Evolutionary conservation across 2,888 invertebrate genomes (phyloP).

Genomic region (Xylota segnis): DNA sequence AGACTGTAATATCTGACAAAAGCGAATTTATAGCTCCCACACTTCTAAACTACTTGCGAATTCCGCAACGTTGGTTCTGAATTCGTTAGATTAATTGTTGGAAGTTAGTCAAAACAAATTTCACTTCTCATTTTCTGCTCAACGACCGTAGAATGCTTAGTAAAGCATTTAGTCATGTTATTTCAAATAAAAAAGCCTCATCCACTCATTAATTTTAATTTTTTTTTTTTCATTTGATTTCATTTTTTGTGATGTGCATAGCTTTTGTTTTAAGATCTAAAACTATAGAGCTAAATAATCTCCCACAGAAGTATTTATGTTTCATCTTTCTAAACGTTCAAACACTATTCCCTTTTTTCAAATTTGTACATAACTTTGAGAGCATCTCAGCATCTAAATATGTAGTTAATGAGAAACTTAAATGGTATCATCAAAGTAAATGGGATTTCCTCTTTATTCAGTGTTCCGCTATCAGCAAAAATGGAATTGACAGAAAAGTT

Average conservation of each 20-base stretch:
- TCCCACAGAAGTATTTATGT: constrained; percentile 10
- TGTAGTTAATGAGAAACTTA: constrained; percentile 21
- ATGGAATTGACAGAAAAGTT: constrained; percentile 19
- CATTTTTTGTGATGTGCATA: too few relatives aligned
- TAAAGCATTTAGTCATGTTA: constrained; percentile 25
- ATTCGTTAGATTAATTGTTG: constrained; percentile 11
- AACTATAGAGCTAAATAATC: constrained; percentile 1
- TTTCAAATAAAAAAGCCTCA: constrained; percentile 12
- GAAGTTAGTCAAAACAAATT: background rate
- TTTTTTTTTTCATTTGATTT: too few relatives aligned
- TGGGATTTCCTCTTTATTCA: constrained; percentile 10
- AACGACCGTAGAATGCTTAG: background rate
- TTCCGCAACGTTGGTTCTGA: constrained; percentile 1
- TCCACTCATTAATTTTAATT: background rate
- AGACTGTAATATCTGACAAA: background rate
- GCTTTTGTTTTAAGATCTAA: too few relatives aligned
- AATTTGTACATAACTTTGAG: background rate
- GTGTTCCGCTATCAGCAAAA: background rate
- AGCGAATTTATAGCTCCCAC: background rate
- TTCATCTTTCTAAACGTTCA: background rate
- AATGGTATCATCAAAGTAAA: constrained; percentile 21
- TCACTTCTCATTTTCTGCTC: background rate
- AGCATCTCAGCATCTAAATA: constrained; percentile 4
- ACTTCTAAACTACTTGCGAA: background rate
- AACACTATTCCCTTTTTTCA: background rate